A percentile compares a stretch with the other conserved stretches of the same genome.
phyloP scores from a whole-genome alignment of 2,113 vertebrate species.

The Calyptommatus sinebrachiatus region DNA sequence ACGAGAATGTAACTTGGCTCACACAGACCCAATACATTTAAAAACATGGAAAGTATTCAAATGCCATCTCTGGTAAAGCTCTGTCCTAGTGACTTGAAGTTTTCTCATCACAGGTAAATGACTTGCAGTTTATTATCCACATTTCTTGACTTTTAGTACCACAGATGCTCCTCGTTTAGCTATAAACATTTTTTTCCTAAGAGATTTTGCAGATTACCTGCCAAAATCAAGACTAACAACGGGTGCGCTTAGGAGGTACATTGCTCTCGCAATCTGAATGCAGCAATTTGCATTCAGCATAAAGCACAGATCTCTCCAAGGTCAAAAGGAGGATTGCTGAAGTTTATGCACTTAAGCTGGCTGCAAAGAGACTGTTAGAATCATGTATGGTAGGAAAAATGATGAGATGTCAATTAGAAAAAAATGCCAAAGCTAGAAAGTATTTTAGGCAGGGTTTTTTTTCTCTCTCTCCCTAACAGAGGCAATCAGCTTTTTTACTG shows the following conservation, averaged over 20 bases:
- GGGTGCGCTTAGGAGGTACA: conserved; percentile 37
- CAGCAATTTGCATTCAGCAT: conserved; percentile 46
- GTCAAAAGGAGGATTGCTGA: conserved; percentile 45
- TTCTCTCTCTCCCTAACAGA: neutral
- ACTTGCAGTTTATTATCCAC: conserved; percentile 25
- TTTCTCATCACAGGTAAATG: conserved; percentile 4
- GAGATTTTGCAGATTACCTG: conserved; percentile 34
- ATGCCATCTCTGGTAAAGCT: neutral
- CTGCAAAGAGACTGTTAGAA: conserved; percentile 40
- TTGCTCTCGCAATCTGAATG: conserved; percentile 32
- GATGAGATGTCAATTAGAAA: conserved; percentile 24
- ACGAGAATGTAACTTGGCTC: neutral
- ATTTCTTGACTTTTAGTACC: conserved; percentile 20
- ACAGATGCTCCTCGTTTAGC: conserved; percentile 25
- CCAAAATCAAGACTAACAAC: conserved; percentile 43
- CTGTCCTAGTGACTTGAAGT: neutral
- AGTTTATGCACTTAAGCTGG: neutral
- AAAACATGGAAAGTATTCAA: neutral
- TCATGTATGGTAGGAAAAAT: conserved; percentile 35
- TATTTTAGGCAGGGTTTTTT: conserved; percentile 22
- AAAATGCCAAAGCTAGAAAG: conserved; percentile 38
- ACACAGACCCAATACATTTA: neutral
- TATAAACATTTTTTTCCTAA: conserved; percentile 38
- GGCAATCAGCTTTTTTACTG: conserved; percentile 28
- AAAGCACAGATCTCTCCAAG: conserved; percentile 43